Conservation (phyloP, 2,888 invertebrate species). For the Latrodectus elegans region DNA sequence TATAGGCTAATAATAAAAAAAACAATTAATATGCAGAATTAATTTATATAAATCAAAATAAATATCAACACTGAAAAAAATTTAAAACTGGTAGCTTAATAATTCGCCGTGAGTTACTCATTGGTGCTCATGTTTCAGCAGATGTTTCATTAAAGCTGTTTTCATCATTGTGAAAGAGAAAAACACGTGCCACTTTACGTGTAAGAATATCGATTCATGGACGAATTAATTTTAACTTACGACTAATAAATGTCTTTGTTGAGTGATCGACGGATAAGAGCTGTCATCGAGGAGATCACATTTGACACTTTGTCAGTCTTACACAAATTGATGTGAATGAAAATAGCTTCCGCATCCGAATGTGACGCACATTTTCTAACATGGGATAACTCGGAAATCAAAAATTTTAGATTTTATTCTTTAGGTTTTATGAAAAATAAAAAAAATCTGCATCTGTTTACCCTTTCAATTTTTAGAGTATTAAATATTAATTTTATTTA, state of each 20-base stretch:
- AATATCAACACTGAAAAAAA: too few species aligned
- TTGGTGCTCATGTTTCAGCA: too few species aligned
- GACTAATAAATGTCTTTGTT: neutral
- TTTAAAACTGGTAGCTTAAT: too few species aligned
- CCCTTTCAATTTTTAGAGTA: too few species aligned
- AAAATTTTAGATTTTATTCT: too few species aligned
- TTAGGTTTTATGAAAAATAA: too few species aligned
- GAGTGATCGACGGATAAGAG: neutral
- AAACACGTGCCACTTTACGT: neutral
- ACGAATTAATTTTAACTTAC: neutral
- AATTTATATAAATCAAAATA: too few species aligned
- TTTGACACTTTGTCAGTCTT: neutral
- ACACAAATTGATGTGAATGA: neutral
- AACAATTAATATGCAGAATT: too few species aligned
- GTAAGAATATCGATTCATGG: neutral
- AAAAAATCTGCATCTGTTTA: too few species aligned
- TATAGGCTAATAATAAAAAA: too few species aligned
- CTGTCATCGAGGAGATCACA: neutral
- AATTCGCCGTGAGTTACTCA: too few species aligned
- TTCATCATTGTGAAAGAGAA: neutral
- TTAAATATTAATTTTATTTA: too few species aligned
- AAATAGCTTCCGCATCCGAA: neutral
- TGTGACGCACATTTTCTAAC: neutral
- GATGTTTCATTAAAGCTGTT: neutral
- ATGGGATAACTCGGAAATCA: neutral